Base-by-base conservation (phyloP, 2,113 vertebrate genomes). In the Leucoraja erinaceus region DNA sequence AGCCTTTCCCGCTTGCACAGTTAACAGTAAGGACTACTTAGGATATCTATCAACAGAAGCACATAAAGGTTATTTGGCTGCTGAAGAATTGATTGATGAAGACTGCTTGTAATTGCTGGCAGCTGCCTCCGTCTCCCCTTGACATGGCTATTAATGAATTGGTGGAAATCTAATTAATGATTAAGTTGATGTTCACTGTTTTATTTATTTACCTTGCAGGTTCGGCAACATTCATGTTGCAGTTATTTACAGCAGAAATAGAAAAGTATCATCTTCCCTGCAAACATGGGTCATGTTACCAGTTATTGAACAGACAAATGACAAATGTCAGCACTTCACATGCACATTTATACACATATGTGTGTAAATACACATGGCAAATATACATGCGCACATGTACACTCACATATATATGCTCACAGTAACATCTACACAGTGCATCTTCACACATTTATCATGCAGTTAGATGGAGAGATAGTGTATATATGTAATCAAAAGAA, bases 111-210 rank as follows among this genome's bases (percentile, higher is more conserved):
- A 72, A 91, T 91, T 91, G 68, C 90, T 91, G 90, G 33, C 90
- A 91, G 68, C 33, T 91, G 68, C 66, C 90, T 72, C 28, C 54
- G 31, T 68, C 90, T 91, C 90, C 90, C 90, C 22, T 33, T 91
- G 90, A 91, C 90, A 91, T 38, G 22, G 90, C 90, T 91, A 91
- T 91, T 91, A 91, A 91, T 91, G 68, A 91, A 91, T 74, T 91
- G 70, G 68, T 91, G 66, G 66, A 28, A 91, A 91, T 91, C 90
- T 91, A 91, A 91, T 91, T 91, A 91, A 91, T 91, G 63, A 22
- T 63, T 33, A 90, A 90, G 66, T 38, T 47, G 33, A 74, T 54
- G 90, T 70, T 33, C 90, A 25, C 20, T 18, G 28, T 91, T 91
- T 70, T 91, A 91, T 91, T 91, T 91, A 91, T 70, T 91, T 91